These are phyloP conservation scores for Aviceda subcristata DNA, from an alignment of 2,113 vertebrate species.

Conservation along the genomic window DNA sequence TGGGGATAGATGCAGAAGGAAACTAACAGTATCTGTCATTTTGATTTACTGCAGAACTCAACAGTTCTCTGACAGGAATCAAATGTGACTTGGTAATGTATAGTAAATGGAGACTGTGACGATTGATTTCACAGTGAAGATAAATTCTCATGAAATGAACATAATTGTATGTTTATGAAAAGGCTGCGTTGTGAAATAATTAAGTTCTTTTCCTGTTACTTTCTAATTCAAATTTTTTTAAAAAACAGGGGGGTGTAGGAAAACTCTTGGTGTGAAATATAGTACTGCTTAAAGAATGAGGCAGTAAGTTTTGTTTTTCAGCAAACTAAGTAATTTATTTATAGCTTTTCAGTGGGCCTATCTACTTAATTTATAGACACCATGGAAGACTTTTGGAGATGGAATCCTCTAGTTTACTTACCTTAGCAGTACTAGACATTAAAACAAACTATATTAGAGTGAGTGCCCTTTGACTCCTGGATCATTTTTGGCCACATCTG, in stretches of 20 bases:
- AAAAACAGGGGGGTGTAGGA: not conserved
- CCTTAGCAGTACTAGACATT: not conserved
- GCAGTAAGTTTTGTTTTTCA: not conserved
- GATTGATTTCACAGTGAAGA: conserved; percentile 73
- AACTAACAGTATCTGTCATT: conserved; percentile 30
- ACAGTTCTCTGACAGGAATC: conserved; percentile 57
- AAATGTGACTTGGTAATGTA: conserved; percentile 62
- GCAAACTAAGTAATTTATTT: not conserved
- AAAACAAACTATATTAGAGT: not conserved
- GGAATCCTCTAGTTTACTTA: not conserved
- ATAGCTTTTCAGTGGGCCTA: not conserved
- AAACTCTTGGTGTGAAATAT: not conserved
- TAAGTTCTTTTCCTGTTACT: conserved; percentile 51
- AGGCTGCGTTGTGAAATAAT: conserved; percentile 58
- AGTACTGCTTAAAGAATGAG: not conserved
- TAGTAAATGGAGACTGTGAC: conserved; percentile 58
- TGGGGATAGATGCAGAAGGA: not conserved
- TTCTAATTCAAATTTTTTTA: conserved; percentile 39
- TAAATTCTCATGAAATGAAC: conserved; percentile 68
- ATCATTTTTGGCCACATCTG: not conserved
- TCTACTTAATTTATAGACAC: not conserved
- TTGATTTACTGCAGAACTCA: conserved; percentile 64
- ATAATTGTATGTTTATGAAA: conserved; percentile 56
- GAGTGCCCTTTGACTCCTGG: not conserved
- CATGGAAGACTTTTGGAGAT: not conserved